A percentile compares a stretch with the other conserved stretches of the same genome.
phyloP scores from a whole-genome alignment of 2,888 invertebrate species.

The Brachyptera risi region DNA sequence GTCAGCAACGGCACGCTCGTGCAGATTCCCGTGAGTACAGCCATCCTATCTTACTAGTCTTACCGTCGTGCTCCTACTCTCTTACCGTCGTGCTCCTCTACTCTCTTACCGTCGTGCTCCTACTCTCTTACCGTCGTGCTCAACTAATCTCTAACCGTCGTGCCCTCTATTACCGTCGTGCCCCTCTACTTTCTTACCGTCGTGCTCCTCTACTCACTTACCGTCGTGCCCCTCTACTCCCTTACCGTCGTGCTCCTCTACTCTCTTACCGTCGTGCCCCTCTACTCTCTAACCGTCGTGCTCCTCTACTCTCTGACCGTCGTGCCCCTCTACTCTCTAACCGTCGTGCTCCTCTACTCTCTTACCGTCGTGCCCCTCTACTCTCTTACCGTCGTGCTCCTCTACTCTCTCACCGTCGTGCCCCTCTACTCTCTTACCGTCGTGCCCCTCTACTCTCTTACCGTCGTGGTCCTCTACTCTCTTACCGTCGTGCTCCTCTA shows the following conservation, averaged over 20 bases:
- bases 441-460: too few relatives aligned
- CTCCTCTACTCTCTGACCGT: background rate
- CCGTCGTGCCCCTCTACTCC: background rate
- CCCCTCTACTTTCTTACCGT: background rate
- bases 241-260: background rate
- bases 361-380: too few relatives aligned
- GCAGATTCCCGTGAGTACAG: slow-evolving; percentile 80
- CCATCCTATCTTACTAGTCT: background rate
- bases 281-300: too few relatives aligned
- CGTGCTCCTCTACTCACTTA: background rate
- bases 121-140: background rate
- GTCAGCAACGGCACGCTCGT: slow-evolving; percentile 82
- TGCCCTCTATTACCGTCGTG: background rate
- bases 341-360: background rate
- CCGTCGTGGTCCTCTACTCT: too few relatives aligned
- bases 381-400: too few relatives aligned
- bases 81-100: background rate
- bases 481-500: too few relatives aligned
- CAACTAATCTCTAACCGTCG: background rate
- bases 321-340: background rate
- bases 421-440: too few relatives aligned
- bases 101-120: background rate
- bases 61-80: background rate
- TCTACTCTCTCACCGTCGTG: too few relatives aligned
- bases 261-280: too few relatives aligned